Evolutionary conservation across 1,140 invertebrate genomes (phyloP).

Genomic region (Heliconius himera): DNA sequence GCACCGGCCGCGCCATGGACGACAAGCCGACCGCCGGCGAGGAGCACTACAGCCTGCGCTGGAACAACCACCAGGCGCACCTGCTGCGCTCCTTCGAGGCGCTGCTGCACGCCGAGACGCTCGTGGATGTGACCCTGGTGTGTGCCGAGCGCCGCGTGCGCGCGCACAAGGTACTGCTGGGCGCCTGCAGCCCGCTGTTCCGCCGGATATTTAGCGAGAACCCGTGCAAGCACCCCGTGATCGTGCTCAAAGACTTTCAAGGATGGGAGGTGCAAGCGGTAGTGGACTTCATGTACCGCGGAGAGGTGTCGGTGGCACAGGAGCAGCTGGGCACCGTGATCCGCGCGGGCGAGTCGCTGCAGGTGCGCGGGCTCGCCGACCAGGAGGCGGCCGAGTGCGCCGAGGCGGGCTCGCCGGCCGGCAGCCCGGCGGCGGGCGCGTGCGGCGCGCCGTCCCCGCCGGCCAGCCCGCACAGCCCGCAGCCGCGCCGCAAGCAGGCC

Average conservation of each 20-base stretch:
- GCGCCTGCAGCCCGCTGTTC: slow-evolving; percentile 95
- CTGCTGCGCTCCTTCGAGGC: slow-evolving; percentile 93
- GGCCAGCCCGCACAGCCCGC: slow-evolving; percentile 85
- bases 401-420: slow-evolving; percentile 67
- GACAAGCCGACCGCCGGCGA: slow-evolving; percentile 75
- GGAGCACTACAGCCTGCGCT: slow-evolving; percentile 94
- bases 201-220: slow-evolving; percentile 93
- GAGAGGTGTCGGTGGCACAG: slow-evolving; percentile 92
- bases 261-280: slow-evolving; percentile 93
- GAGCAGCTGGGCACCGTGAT: slow-evolving; percentile 91
- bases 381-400: slow-evolving; percentile 80
- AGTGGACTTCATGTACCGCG: slow-evolving; percentile 96
- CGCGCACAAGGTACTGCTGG: slow-evolving; percentile 94
- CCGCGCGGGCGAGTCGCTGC: slow-evolving; percentile 92
- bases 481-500: slow-evolving; percentile 90
- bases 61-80: slow-evolving; percentile 95
- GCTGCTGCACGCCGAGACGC: slow-evolving; percentile 90
- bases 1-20: slow-evolving; percentile 67
- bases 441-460: slow-evolving; percentile 71
- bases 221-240: slow-evolving; percentile 96
- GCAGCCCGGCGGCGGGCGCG: slow-evolving; percentile 81
- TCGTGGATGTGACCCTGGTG: slow-evolving; percentile 94
- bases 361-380: slow-evolving; percentile 89
- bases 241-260: slow-evolving; percentile 93
- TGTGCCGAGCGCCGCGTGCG: slow-evolving; percentile 91